These are phyloP conservation scores for Hydrolagus colliei DNA, from an alignment of 2,797 vertebrate genomes.

Conservation along the genomic window DNA sequence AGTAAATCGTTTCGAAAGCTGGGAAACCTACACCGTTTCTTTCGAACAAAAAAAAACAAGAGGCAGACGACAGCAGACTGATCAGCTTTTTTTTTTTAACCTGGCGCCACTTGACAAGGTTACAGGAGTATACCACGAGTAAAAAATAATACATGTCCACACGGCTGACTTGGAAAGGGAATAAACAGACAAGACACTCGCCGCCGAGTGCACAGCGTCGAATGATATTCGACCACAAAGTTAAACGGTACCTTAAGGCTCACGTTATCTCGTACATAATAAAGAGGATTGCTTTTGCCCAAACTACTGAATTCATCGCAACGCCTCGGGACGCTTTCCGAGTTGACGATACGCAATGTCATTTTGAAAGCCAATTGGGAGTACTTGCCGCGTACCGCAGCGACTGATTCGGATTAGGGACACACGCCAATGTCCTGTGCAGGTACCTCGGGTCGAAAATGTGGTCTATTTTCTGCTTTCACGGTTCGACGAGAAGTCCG, in stretches of 20 bases:
- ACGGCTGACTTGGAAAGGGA: not conserved
- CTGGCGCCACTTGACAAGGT: conserved; percentile 3
- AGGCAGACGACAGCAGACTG: not conserved
- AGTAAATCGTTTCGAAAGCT: not conserved
- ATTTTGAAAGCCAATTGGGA: not conserved
- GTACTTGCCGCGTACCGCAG: not conserved
- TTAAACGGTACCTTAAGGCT: no score
- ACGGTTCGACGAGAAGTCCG: not conserved
- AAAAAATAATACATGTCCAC: not conserved
- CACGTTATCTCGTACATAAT: no score
- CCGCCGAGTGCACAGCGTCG: no score
- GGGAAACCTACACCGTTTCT: conserved; percentile 10
- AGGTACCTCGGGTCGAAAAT: not conserved
- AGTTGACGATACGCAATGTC: not conserved
- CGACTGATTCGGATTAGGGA: not conserved
- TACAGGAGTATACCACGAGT: not conserved
- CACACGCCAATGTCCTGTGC: not conserved
- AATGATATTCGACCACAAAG: no score
- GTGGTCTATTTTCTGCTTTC: not conserved
- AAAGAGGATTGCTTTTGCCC: no score
- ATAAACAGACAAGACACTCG: no score
- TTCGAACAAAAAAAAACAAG: not conserved
- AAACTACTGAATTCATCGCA: no score
- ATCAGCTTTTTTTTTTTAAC: not conserved
- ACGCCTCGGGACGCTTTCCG: not conserved